phyloP scores from a whole-genome alignment of 2,888 invertebrate species.

The Caradrina kadenii region DNA sequence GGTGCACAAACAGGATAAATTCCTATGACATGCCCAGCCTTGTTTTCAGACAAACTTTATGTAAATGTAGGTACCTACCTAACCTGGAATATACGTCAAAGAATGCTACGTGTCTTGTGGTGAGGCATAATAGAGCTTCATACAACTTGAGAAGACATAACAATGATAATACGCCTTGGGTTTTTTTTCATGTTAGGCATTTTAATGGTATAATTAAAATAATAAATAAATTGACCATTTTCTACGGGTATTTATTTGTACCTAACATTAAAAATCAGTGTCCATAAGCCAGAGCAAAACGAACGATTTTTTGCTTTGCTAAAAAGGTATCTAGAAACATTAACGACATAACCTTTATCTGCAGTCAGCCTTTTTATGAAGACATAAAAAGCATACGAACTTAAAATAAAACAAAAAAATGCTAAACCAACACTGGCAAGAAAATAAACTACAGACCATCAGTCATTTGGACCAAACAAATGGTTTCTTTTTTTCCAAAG shows the following conservation, averaged over 20 bases:
- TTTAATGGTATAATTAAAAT: too few species aligned
- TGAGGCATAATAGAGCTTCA: not conserved
- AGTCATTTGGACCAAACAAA: conserved; percentile 64
- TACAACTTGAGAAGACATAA: too few species aligned
- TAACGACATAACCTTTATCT: not conserved
- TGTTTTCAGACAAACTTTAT: not conserved
- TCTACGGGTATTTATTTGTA: too few species aligned
- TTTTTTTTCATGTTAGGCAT: too few species aligned
- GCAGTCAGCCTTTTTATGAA: not conserved
- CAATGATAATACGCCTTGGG: not conserved
- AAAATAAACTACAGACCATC: conserved; percentile 56
- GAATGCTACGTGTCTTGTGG: conserved; percentile 1
- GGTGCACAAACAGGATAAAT: conserved; percentile 51
- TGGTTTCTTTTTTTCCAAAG: conserved; percentile 55
- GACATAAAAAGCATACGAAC: conserved; percentile 4
- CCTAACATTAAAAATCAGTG: too few species aligned
- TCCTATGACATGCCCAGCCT: conserved; percentile 10
- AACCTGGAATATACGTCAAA: conserved; percentile 17
- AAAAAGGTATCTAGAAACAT: not conserved
- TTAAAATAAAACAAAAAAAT: conserved; percentile 23
- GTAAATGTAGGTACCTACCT: not conserved
- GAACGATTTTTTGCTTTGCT: not conserved
- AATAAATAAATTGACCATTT: too few species aligned
- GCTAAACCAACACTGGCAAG: conserved; percentile 49
- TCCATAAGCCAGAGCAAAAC: too few species aligned